These are phyloP conservation scores for Heliconius sara DNA, from an alignment of 2,888 invertebrate species.

Conservation along the genomic window DNA sequence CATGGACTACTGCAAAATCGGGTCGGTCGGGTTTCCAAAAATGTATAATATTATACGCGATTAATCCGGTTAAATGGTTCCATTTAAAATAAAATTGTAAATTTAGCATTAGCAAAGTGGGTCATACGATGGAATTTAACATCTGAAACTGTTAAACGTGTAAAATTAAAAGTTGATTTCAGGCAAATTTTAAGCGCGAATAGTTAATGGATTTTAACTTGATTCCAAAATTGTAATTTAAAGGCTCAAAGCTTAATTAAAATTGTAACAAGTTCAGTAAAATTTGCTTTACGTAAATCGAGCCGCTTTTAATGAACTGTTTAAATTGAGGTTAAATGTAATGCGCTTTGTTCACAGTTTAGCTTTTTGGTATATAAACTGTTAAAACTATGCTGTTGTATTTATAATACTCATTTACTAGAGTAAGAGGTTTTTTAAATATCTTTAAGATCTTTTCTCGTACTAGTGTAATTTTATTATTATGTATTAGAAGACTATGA, in stretches of 20 bases:
- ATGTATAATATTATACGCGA: too few relatives aligned
- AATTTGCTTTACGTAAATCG: constrained; percentile 33
- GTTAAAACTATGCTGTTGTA: too few relatives aligned
- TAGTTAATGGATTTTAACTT: constrained; percentile 61
- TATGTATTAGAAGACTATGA: too few relatives aligned
- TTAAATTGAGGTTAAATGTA: constrained; percentile 7
- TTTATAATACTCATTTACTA: too few relatives aligned
- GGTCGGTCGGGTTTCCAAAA: too few relatives aligned
- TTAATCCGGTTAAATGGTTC: too few relatives aligned
- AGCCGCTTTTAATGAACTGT: constrained; percentile 19
- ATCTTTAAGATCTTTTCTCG: too few relatives aligned
- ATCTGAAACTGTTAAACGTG: constrained; percentile 49
- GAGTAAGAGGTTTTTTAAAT: too few relatives aligned
- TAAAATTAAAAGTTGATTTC: constrained; percentile 75
- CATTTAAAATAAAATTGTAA: background rate
- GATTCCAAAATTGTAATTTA: constrained; percentile 76
- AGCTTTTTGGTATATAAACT: background rate
- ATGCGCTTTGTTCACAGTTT: background rate
- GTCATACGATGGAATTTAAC: constrained; percentile 19
- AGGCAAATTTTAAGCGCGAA: constrained; percentile 60
- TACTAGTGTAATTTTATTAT: too few relatives aligned
- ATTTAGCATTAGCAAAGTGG: background rate
- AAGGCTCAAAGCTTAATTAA: constrained; percentile 74
- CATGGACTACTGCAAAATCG: too few relatives aligned
- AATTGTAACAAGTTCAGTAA: constrained; percentile 57